Evolutionary conservation across 2,888 invertebrate genomes (phyloP), one percentile per base, ranked within the genome.

Genomic region (Papilio protenor): DNA sequence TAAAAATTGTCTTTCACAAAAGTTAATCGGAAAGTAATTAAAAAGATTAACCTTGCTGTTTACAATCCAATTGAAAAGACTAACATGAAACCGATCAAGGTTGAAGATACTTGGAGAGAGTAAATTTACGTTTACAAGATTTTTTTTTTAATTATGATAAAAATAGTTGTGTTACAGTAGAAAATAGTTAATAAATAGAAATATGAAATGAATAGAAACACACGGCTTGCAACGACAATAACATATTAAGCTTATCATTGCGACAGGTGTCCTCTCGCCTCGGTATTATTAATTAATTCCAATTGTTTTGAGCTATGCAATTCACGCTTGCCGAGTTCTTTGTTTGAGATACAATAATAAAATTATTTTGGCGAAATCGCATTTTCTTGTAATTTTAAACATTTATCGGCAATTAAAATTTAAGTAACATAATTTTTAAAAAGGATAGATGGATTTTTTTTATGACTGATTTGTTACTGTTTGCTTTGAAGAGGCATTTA

Each of bases 251-350:
- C 66, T 45, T 66, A 66, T 45, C 66, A 21, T 66, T 45, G 66
- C 40, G 66, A 66, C 66, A 66, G 66, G 66, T 45, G 66, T 66
- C 66, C 66, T 21, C 66, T 45, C 66, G 66, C 21, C 66, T 66
- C 66, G 5, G 27, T 12, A 21, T 66, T 66, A 66, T 66, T 66
- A 66, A 66, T 66, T 66, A 66, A 66, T 66, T 66, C 64, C 40
- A 66, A 66, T 66, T 66, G 66, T 66, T 66, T 66, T 66, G 45
- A 66, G 66, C 66, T 66, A 45, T 66, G 66, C 66, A 66, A 66
- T 66, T 66, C 45, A 66, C 45, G 66, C 66, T 45, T 66, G 66
- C 45, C 1, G n/a, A 66, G 66, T 18, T 66, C 45, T 66, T 66
- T 66, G 66, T 66, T 66, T 12, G 12, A 40, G 11, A 45, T 40